Evolutionary conservation across 1,140 invertebrate genomes (phyloP).

Genomic region (Euura lappo): DNA sequence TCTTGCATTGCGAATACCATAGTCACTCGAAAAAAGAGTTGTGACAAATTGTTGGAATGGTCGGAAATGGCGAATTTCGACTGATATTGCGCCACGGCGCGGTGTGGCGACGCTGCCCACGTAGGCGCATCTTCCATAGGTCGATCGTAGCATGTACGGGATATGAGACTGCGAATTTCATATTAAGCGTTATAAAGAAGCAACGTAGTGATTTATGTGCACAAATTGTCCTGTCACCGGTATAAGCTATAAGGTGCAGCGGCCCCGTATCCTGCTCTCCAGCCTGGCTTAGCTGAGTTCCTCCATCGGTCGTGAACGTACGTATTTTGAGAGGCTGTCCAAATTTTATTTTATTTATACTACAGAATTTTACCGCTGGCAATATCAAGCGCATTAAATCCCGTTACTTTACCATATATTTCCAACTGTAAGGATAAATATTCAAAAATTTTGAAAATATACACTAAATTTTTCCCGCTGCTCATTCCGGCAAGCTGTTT

Average conservation of each 20-base stretch:
- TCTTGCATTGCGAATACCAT: too few species aligned
- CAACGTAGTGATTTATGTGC: constrained; percentile 57
- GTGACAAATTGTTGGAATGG: too few species aligned
- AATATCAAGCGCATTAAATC: not conserved
- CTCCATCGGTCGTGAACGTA: not conserved
- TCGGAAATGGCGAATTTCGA: too few species aligned
- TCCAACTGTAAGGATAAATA: not conserved
- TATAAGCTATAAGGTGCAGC: constrained; percentile 4
- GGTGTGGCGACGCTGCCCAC: too few species aligned
- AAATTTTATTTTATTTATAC: not conserved
- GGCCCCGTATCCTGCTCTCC: not conserved
- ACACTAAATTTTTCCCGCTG: too few species aligned
- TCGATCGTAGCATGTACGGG: not conserved
- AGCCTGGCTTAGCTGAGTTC: not conserved
- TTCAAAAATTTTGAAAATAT: not conserved
- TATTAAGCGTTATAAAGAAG: constrained; percentile 58
- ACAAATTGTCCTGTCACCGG: constrained; percentile 57
- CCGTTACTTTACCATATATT: not conserved
- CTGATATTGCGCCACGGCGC: too few species aligned
- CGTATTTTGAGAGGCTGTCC: not conserved
- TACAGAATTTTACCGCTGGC: not conserved
- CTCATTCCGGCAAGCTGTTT: too few species aligned
- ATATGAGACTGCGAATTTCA: constrained; percentile 20
- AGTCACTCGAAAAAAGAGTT: too few species aligned
- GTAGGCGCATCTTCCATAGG: constrained; percentile 5